Percentiles rank a stretch among this genome's conserved stretches.
Evolutionary conservation across 2,888 invertebrate species (phyloP).

Genomic region (Stratiomys singularior): DNA sequence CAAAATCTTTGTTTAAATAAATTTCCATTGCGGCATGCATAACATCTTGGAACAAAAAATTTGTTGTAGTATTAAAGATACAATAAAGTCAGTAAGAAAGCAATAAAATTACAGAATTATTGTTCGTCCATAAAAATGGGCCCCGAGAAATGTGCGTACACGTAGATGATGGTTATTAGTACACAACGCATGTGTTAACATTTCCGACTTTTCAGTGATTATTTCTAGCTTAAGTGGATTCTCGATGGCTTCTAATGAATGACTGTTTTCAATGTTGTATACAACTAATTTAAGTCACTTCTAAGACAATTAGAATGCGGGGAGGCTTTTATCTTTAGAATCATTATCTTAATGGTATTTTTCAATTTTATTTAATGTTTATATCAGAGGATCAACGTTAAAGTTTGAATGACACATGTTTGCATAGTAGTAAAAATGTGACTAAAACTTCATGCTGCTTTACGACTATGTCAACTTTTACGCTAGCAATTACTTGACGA

Average conservation of each 20-base stretch:
- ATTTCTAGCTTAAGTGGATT: slow-evolving; percentile 14
- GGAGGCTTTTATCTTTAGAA: too few species aligned
- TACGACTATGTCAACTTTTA: too few species aligned
- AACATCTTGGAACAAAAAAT: too few species aligned
- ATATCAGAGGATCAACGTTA: too few species aligned
- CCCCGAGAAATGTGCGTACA: neutral
- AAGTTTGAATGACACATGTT: too few species aligned
- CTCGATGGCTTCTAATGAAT: slow-evolving; percentile 20
- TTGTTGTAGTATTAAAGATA: neutral
- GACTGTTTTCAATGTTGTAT: neutral
- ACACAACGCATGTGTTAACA: neutral
- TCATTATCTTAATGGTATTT: too few species aligned
- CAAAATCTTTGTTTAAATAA: slow-evolving; percentile 6
- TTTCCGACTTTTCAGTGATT: slow-evolving; percentile 10
- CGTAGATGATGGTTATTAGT: neutral
- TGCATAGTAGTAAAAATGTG: too few species aligned
- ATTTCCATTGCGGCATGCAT: neutral
- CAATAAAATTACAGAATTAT: slow-evolving; percentile 25
- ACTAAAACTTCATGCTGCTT: too few species aligned
- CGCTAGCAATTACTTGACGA: too few species aligned
- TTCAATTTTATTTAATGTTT: too few species aligned
- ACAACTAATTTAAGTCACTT: slow-evolving; percentile 10
- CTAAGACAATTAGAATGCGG: neutral
- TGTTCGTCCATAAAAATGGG: slow-evolving; percentile 9
- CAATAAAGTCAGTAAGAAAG: neutral